Evolutionary conservation across 2,113 vertebrate species (phyloP).

Genomic region (Solea senegalensis): DNA sequence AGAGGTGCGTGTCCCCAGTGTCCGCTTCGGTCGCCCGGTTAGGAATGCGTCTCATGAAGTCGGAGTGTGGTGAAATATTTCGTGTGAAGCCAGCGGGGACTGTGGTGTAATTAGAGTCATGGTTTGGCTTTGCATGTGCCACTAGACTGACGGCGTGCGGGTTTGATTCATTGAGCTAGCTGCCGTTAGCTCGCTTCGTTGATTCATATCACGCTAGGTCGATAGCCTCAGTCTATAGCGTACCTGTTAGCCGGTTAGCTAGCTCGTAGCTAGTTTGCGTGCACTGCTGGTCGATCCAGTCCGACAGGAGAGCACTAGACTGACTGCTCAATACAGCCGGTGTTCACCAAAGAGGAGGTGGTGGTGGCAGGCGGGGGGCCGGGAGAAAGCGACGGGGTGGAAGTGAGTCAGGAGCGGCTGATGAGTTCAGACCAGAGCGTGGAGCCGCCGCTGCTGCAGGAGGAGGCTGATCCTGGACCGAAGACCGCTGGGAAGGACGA

Average conservation of each 20-base stretch:
- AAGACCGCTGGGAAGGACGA: slow-evolving; percentile 77
- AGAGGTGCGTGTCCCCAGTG: slow-evolving; percentile 84
- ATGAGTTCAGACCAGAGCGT: slow-evolving; percentile 87
- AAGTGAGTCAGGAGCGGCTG: slow-evolving; percentile 84
- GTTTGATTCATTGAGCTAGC: slow-evolving; percentile 73
- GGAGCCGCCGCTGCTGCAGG: slow-evolving; percentile 86
- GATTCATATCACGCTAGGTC: slow-evolving; percentile 74
- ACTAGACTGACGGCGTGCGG: slow-evolving; percentile 39
- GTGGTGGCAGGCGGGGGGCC: slow-evolving; percentile 73
- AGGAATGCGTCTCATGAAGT: slow-evolving; percentile 71
- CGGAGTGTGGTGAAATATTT: slow-evolving; percentile 41
- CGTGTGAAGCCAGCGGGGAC: slow-evolving; percentile 43
- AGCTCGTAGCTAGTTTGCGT: slow-evolving; percentile 46
- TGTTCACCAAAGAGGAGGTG: slow-evolving; percentile 36
- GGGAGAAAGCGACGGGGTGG: slow-evolving; percentile 81
- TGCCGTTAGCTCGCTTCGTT: slow-evolving; percentile 65
- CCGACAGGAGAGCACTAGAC: slow-evolving; percentile 51
- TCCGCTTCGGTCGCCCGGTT: slow-evolving; percentile 81
- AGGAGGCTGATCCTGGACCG: slow-evolving; percentile 83
- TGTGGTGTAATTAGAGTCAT: slow-evolving; percentile 43
- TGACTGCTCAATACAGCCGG: slow-evolving; percentile 49
- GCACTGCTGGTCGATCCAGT: slow-evolving; percentile 46
- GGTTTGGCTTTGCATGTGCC: slow-evolving; percentile 37
- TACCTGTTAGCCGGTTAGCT: slow-evolving; percentile 64
- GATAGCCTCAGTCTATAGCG: slow-evolving; percentile 58